Base-by-base conservation (phyloP, 2,888 invertebrate genomes). In the Eubasilissa splendida region DNA sequence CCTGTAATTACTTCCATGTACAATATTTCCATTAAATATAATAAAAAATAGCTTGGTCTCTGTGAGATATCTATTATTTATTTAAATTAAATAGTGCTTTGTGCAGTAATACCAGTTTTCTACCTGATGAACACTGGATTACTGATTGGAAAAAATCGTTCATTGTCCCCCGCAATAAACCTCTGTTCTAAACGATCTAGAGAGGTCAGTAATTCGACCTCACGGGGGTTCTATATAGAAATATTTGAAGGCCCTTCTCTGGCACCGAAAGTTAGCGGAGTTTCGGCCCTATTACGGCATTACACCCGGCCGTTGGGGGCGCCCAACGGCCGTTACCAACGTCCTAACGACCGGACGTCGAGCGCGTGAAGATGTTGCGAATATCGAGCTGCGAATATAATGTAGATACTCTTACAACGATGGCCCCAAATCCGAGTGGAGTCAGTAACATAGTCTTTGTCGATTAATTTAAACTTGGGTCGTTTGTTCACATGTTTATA, bases 141-240 rank as follows among this genome's bases (percentile, higher is more conserved):
- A 42, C 42, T 7, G 42, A 42, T 42, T 42, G 42, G 4, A 42
- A 42, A 22, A 42, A 42, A 42, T 42, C 42, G 42, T 42, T 42
- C 42, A 42, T 42, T 42, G 42, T 63, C 66, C 50, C n/a, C 50
- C 66, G 42, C 53, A 54, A 70, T 70, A 54, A 70, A 70, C 53
- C 50, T 14, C 70, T 52, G 53, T 14, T 14, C 70, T 70, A 70
- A 70, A 54, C 70, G 70, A 70, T 70, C 70, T 54, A 22, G 31
- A 70, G 70, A n/a, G 70, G 70, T 53, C 53, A 70, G 70, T 70
- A 70, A 70, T 70, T 70, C 53, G 53, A 70, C 70, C 70, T 33
- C 68, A 68, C 53, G 53, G 53, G 53, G n/a, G 70, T 53, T 31
- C 53, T 54, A 70, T 53, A 70, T 70, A 70, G 70, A 70, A 70